phyloP scores from a whole-genome alignment of 2,113 vertebrate species.

The Centrocercus urophasianus region DNA sequence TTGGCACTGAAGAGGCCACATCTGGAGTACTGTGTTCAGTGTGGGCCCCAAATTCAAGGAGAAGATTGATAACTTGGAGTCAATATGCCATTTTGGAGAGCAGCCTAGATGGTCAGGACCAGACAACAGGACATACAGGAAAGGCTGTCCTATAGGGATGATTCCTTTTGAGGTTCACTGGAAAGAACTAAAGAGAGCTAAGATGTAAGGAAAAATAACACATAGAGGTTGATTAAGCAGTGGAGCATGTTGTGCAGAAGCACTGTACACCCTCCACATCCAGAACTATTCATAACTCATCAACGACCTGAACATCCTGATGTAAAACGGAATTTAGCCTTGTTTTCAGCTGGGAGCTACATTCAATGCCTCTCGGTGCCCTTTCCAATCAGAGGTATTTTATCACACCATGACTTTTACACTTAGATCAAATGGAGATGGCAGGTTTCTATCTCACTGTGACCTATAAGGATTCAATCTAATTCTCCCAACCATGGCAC shows the following conservation, averaged over 20 bases:
- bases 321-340: neutral
- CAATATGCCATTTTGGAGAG: neutral
- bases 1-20: neutral
- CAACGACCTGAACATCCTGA: neutral
- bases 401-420: neutral
- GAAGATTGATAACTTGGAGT: neutral
- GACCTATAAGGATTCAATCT: neutral
- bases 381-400: neutral
- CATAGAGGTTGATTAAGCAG: neutral
- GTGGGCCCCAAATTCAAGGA: neutral
- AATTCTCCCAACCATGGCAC: neutral
- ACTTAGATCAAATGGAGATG: neutral
- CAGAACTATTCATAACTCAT: neutral
- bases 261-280: neutral
- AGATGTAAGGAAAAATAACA: neutral
- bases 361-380: neutral
- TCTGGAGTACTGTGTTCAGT: too few species aligned
- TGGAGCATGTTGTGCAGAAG: neutral
- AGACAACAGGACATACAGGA: neutral
- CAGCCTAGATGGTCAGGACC: neutral
- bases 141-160: neutral
- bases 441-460: neutral
- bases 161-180: neutral
- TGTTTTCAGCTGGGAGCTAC: neutral
- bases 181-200: neutral